These are phyloP conservation scores for Lepidocyrtinus sp. DNA, from an alignment of 2,888 invertebrate genomes.

Conservation along the genomic window DNA sequence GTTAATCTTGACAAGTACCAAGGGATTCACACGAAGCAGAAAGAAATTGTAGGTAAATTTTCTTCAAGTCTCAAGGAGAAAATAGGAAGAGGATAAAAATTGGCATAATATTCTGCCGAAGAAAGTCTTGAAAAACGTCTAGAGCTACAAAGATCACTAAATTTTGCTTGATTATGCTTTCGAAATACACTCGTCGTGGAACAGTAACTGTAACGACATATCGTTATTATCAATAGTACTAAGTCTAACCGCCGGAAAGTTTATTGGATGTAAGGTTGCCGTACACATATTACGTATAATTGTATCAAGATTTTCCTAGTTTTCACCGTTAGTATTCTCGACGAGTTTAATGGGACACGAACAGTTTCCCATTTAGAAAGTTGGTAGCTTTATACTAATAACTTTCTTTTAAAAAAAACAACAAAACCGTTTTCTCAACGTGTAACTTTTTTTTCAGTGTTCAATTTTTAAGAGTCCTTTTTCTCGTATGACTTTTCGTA, in stretches of 20 bases:
- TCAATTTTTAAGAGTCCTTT: conserved; percentile 57
- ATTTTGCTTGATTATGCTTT: neutral
- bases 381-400: neutral
- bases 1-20: neutral
- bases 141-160: no score
- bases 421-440: neutral
- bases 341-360: neutral
- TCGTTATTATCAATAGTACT: neutral
- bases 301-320: neutral
- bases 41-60: no score
- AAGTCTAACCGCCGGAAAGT: neutral
- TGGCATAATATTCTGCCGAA: neutral
- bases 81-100: neutral
- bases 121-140: neutral
- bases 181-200: neutral
- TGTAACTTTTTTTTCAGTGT: conserved; percentile 48
- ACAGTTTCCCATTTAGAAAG: neutral
- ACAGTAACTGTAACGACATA: neutral
- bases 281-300: neutral
- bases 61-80: neutral
- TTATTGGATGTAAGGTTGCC: neutral
- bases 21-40: neutral
- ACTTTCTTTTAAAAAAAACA: neutral
- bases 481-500: conserved; percentile 67
- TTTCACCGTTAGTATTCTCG: neutral